Percentiles rank a stretch among this genome's conserved stretches.
Conservation (phyloP, 2,888 invertebrate genomes). For the Cataglyphis livida region DNA sequence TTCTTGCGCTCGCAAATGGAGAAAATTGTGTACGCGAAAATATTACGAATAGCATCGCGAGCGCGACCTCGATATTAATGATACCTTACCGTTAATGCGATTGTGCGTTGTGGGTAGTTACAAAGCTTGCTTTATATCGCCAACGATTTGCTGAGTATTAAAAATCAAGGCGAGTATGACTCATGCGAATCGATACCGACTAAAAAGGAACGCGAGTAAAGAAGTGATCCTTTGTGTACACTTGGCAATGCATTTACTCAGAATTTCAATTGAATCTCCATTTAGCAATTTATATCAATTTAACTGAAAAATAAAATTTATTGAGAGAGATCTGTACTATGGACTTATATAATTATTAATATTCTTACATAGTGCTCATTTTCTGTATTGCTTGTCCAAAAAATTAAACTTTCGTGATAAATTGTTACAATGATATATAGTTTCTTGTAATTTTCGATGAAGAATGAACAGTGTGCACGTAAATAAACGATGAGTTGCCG, state of each 20-base stretch:
- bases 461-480: neutral
- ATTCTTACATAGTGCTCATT: neutral
- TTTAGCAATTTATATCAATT: neutral
- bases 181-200: slow-evolving; percentile 25
- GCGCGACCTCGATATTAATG: slow-evolving; percentile 45
- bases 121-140: slow-evolving; percentile 30
- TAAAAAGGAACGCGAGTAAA: neutral
- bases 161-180: slow-evolving; percentile 38
- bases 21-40: neutral
- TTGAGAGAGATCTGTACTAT: neutral
- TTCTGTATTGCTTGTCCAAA: neutral
- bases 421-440: neutral
- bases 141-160: slow-evolving; percentile 30
- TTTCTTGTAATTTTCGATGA: neutral
- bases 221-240: slow-evolving; percentile 23
- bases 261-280: slow-evolving; percentile 9
- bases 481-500: neutral
- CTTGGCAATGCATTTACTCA: neutral
- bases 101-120: slow-evolving; percentile 5
- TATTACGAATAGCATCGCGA: neutral
- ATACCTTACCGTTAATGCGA: slow-evolving; percentile 20
- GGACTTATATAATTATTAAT: neutral
- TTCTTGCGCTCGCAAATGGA: neutral
- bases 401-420: neutral
- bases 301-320: slow-evolving; percentile 4